phyloP scores from a whole-genome alignment of 2,113 vertebrate species.

The Prinia subflava region DNA sequence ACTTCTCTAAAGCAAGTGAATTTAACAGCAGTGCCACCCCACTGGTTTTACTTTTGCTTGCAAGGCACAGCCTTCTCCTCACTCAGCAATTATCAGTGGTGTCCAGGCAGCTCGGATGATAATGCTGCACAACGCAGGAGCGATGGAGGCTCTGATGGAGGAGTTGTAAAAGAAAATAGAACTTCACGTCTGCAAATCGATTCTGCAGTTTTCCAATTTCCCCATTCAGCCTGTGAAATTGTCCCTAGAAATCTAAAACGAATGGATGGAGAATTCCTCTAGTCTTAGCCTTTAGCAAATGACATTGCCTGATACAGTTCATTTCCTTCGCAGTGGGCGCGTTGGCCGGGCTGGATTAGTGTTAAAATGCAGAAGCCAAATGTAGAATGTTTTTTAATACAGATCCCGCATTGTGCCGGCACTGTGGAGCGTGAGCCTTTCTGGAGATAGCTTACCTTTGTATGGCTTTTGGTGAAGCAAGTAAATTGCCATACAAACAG shows the following conservation, averaged over 20 bases:
- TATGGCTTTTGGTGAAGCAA: background rate
- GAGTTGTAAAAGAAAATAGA: slow-evolving; percentile 84
- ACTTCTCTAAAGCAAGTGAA: background rate
- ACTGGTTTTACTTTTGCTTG: slow-evolving; percentile 8
- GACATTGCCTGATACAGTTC: slow-evolving; percentile 72
- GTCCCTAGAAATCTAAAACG: slow-evolving; percentile 77
- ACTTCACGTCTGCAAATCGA: slow-evolving; percentile 83
- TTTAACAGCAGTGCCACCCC: background rate
- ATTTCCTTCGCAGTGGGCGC: slow-evolving; percentile 38
- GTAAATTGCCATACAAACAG: background rate
- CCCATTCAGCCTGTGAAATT: slow-evolving; percentile 87
- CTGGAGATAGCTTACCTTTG: background rate
- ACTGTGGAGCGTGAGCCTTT: background rate
- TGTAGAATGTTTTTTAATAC: slow-evolving; percentile 21
- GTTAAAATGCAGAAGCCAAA: slow-evolving; percentile 26
- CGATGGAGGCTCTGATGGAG: slow-evolving; percentile 71
- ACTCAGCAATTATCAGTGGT: slow-evolving; percentile 69
- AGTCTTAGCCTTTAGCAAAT: slow-evolving; percentile 72
- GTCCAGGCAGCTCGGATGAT: slow-evolving; percentile 66
- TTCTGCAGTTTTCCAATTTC: slow-evolving; percentile 88
- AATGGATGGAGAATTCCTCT: slow-evolving; percentile 71
- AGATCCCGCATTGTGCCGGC: background rate
- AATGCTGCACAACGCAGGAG: slow-evolving; percentile 70
- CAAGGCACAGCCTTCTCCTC: slow-evolving; percentile 8
- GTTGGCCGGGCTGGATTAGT: slow-evolving; percentile 32